Conservation (phyloP, 1,140 invertebrate genomes). For the Sesamia nonagrioides region DNA sequence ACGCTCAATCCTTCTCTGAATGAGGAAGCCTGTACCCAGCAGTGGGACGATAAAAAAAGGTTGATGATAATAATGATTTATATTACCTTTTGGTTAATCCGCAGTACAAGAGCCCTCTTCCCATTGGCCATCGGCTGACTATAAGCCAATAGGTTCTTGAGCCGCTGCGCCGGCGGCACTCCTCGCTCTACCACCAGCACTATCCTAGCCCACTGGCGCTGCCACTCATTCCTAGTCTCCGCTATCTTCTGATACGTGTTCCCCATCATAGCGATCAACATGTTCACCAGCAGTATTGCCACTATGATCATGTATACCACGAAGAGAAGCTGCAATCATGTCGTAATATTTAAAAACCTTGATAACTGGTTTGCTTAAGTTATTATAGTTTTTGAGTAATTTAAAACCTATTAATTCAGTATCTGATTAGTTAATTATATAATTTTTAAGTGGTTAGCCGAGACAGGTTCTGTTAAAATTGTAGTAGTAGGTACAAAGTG, state of each 20-base stretch:
- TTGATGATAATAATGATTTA: too few relatives aligned
- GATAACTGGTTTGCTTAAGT: not conserved
- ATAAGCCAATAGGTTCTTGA: slow-evolving; percentile 95
- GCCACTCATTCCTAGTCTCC: slow-evolving; percentile 99
- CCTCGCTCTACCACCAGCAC: slow-evolving; percentile 98
- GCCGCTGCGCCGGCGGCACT: slow-evolving; percentile 94
- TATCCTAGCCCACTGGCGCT: slow-evolving; percentile 99
- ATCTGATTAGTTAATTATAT: slow-evolving; percentile 16
- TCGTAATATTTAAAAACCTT: not conserved
- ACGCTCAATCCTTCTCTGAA: too few relatives aligned
- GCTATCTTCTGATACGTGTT: slow-evolving; percentile 99
- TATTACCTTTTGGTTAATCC: slow-evolving; percentile 93
- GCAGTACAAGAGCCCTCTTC: slow-evolving; percentile 94
- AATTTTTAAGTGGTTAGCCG: slow-evolving; percentile 1
- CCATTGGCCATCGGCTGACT: slow-evolving; percentile 98
- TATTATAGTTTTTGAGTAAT: slow-evolving; percentile 16
- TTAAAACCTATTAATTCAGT: slow-evolving; percentile 17
- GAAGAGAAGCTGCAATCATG: slow-evolving; percentile 93
- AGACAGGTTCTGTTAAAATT: slow-evolving; percentile 17
- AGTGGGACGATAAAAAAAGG: too few relatives aligned
- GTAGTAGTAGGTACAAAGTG: not conserved
- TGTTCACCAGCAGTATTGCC: slow-evolving; percentile 97
- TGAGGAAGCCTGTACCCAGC: too few relatives aligned
- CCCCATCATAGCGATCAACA: slow-evolving; percentile 99
- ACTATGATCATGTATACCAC: slow-evolving; percentile 99